phyloP scores from a whole-genome alignment of 2,113 vertebrate species.

The Eulemur rufifrons region DNA sequence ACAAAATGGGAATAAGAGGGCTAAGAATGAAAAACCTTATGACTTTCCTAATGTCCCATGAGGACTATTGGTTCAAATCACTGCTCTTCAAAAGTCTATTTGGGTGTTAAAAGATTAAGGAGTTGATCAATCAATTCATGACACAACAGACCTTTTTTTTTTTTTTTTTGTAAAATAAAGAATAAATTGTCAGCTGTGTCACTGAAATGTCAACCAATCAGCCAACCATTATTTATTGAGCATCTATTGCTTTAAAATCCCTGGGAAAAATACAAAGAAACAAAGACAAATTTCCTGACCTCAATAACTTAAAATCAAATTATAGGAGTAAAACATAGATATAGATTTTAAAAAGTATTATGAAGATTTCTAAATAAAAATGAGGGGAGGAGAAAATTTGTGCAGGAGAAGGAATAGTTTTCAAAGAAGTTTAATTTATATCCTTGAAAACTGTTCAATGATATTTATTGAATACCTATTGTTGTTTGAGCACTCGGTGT shows the following conservation, averaged over 20 bases:
- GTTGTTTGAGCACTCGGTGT: background rate
- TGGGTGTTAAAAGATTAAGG: background rate
- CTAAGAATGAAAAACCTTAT: background rate
- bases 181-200: background rate
- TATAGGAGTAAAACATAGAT: background rate
- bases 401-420: background rate
- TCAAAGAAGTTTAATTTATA: slow-evolving; percentile 7
- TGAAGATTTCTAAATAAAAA: slow-evolving; percentile 13
- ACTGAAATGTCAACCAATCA: background rate
- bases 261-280: background rate
- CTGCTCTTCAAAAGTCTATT: background rate
- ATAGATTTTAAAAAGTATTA: background rate
- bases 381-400: background rate
- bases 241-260: background rate
- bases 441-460: background rate
- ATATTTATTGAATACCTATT: background rate
- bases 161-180: background rate
- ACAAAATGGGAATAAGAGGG: background rate
- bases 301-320: slow-evolving; percentile 16
- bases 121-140: background rate
- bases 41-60: background rate
- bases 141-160: background rate
- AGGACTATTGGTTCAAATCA: background rate
- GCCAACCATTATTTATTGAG: background rate
- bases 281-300: background rate